Evolutionary conservation across 1,140 invertebrate species (phyloP), one percentile per base, ranked within the genome.

Genomic region (Bicyclus anynana): DNA sequence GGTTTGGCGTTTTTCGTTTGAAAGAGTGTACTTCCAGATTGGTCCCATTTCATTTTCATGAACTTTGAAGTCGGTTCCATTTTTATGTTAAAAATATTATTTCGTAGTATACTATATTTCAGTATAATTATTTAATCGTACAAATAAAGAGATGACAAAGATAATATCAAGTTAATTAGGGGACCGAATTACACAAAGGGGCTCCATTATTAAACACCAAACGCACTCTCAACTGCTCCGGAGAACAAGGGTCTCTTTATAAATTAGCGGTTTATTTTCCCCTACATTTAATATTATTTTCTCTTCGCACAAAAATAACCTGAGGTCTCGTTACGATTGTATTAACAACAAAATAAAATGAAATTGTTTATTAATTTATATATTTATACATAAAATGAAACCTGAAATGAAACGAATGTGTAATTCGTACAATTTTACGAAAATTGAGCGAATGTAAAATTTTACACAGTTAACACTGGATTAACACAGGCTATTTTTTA

Each of bases 101-200:
- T n/a, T n/a, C n/a, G n/a, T n/a, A n/a, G 23, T 23, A 23, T 4
- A 7, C 23, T 23, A 7, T 23, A 4, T 23, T 23, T 4, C 2
- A 2, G 23, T 40, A 16, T 40, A 17, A 5, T 16, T 17, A 40
- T 40, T 40, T 40, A 16, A 5, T 1, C 17, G 17, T 40, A 1
- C 37, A 17, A 40, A 40, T 17, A 40, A 40, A 40, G 37, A 40
- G 14, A 37, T 37, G 13, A 37, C 33, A 37, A 37, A 37, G 26
- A 33, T 33, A 40, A 40, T 40, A 40, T 40, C 37, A 40, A 16
- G 37, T 40, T 40, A 40, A 40, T 40, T 40, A 40, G 17, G 13
- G 37, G 16, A 2, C 4, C 37, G 37, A 40, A 40, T 40, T 17
- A 40, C 37, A 40, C 37, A 40, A 40, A 40, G 37, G 37, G 37